phyloP scores from a whole-genome alignment of 2,888 invertebrate species.

The Lysandra bellargus region DNA sequence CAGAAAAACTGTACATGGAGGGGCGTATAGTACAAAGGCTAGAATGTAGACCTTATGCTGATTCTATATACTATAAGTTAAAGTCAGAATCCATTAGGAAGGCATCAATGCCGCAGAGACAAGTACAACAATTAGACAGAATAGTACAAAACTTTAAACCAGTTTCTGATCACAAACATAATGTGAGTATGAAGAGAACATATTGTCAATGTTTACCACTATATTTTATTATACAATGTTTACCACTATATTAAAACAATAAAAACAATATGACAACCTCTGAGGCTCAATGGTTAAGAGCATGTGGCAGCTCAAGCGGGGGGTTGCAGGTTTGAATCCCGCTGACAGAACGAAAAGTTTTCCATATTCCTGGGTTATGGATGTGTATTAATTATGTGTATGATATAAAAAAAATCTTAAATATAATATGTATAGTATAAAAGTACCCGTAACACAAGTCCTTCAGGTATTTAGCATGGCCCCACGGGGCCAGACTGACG shows the following conservation, averaged over 20 bases:
- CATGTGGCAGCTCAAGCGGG: too few relatives aligned
- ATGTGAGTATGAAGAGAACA: constrained; percentile 82
- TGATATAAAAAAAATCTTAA: too few relatives aligned
- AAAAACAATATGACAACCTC: too few relatives aligned
- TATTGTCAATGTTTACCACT: background rate
- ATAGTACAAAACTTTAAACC: constrained; percentile 96
- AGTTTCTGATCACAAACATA: constrained; percentile 93
- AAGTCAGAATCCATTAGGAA: constrained; percentile 93
- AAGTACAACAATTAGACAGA: constrained; percentile 92
- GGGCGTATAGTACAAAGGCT: constrained; percentile 97
- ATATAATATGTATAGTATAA: too few relatives aligned
- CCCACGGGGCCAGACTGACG: too few relatives aligned
- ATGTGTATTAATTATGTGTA: too few relatives aligned
- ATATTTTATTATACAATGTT: background rate
- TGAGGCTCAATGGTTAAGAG: too few relatives aligned
- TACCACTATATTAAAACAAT: background rate
- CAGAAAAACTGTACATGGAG: constrained; percentile 93
- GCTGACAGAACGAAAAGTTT: too few relatives aligned
- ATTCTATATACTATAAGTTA: constrained; percentile 93
- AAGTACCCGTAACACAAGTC: too few relatives aligned
- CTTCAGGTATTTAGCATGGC: too few relatives aligned
- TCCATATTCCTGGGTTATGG: too few relatives aligned
- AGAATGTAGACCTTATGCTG: constrained; percentile 95
- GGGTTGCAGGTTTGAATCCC: too few relatives aligned
- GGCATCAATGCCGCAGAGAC: constrained; percentile 91